Percentiles rank a stretch among this genome's conserved stretches.
phyloP scores from a whole-genome alignment of 1,140 invertebrate genomes.

The Plutomurus gul region DNA sequence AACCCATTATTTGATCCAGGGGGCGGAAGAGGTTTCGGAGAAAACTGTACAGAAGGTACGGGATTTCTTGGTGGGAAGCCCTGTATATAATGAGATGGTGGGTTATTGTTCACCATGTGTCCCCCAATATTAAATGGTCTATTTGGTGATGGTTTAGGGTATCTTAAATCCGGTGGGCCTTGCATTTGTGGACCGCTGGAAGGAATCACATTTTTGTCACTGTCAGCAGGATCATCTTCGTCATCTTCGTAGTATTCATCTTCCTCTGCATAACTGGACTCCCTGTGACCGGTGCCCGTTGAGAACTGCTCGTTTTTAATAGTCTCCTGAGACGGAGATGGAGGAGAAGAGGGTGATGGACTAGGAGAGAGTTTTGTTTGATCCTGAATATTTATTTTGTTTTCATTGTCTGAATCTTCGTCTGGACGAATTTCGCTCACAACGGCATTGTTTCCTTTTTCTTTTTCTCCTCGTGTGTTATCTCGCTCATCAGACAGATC shows the following conservation, averaged over 20 bases:
- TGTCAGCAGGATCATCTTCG: constrained; percentile 15
- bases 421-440: neutral
- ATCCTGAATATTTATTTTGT: neutral
- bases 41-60: neutral
- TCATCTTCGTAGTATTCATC: constrained; percentile 43
- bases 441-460: neutral
- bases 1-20: neutral
- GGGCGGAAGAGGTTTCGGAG: constrained; percentile 10
- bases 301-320: neutral
- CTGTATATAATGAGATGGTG: neutral
- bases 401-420: neutral
- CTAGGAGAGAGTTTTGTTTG: neutral
- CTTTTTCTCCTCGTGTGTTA: neutral
- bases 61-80: neutral
- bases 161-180: neutral
- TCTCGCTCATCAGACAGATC: neutral
- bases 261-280: constrained; percentile 31
- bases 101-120: constrained; percentile 32
- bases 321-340: neutral
- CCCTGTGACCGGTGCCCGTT: constrained; percentile 15
- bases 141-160: neutral
- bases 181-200: neutral
- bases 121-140: constrained; percentile 38
- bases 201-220: constrained; percentile 6
- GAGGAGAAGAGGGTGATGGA: too few species aligned